Evolutionary conservation across 30 jellyfish, hydroid and myxozoan genomes (phyloP), one percentile per base, ranked within the genome.

Genomic region (Aurelia sp.): DNA sequence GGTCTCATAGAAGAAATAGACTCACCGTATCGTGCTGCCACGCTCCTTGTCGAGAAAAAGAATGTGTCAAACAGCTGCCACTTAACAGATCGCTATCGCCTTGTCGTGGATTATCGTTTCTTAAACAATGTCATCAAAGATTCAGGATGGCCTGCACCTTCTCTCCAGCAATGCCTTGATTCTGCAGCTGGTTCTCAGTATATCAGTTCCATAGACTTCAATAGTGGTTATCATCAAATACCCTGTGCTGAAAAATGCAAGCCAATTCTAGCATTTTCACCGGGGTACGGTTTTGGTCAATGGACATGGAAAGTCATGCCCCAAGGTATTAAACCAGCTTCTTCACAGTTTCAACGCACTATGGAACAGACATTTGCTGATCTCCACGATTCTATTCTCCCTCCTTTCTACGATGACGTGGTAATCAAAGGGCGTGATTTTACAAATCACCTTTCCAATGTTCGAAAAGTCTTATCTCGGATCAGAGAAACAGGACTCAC

Each of bases 61-160:
- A 76, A 76, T 57, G 79, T 76, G 10, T 74, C 80, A 30, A 27
- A 53, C 60, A 76, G 88, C 76, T 22, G 67, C 60, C 88, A 76
- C 64, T 13, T 76, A 58, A 76, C 79, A 33, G 88, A 76, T 41
- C 60, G 63, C 33, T 76, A 76, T 57, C 60, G 88, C 31, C 77
- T 76, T 33, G 88, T 76, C 60, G 88, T 76, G 77, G 77, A 76
- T 52, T 76, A 76, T 76, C 88, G 88, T 20, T 76, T 76, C 63
- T 76, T 58, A 76, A 76, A 76, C 58, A 53, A 76, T 76, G 88
- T 17, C 30, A 76, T 76, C 79, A 55, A 57, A 76, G 78, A 76
- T 22, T 79, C 90, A 62, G 81, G 90, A 41, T 79, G 90, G 81
- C 90, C 81, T 21, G 81, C 80, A 19, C 90, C 90, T 4, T 79